Evolutionary conservation across 1,140 invertebrate genomes (phyloP), one percentile per base, ranked within the genome.

Genomic region (Aphidius gifuensis): DNA sequence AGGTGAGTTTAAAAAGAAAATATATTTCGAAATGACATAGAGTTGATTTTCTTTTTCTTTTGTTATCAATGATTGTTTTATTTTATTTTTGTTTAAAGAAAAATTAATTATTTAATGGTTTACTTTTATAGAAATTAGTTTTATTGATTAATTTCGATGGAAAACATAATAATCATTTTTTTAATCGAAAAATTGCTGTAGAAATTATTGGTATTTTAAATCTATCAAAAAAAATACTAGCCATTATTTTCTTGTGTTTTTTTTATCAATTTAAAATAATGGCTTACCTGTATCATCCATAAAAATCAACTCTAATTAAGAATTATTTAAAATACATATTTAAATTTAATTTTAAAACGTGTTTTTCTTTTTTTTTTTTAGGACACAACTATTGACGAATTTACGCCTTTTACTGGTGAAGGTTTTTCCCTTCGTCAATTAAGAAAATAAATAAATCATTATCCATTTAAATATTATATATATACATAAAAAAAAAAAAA

Each of bases 331-430:
- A 32, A 32, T 32, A 32, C 4, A 4, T 32, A 32, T 32, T 32
- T 32, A 2, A 32, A 32, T 32, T 32, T 32, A 3, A 32, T 32
- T 32, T 3, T 32, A 32, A 32, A 16, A 16, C 16, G 0, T 16
- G 16, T 16, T 16, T 16, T 16, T 16, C 16, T 16, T 16, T 32
- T 32, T 32, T 32, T 16, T 47, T 77, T 71, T 8, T 54, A 79
- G 76, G 66, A 64, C 47, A 81, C 72, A 66, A 81, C 78, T 40
- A 77, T 74, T 68, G 74, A 80, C 48, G 78, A 82, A 56, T 86
- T 85, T 71, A 83, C 86, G 65, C 82, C 84, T 63, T 89, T 88
- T 74, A 84, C 79, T 42, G 88, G 88, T 46, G 79, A 86, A 74
- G 88, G 87, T 5, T 85, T 82, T 60, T 85, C 84, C 8, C 79